Conservation (phyloP, 1,140 invertebrate species). For the Meteorus sp. region DNA sequence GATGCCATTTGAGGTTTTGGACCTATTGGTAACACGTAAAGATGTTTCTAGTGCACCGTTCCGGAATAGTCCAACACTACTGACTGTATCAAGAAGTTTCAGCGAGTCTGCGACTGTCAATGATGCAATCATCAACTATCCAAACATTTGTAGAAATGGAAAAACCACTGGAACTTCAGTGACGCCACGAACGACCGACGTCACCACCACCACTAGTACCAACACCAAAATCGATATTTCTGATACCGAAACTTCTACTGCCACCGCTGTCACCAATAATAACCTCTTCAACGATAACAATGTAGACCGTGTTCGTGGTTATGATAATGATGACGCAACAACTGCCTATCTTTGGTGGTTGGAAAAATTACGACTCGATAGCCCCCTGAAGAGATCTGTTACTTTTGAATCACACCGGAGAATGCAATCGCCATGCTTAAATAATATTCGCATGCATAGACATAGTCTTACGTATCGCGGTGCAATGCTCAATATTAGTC, state of each 20-base stretch:
- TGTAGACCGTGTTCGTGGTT: no score
- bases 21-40: conserved; percentile 70
- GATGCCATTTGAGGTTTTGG: conserved; percentile 73
- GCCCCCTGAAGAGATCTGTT: conserved; percentile 49
- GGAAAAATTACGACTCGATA: conserved; percentile 52
- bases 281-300: no score
- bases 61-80: conserved; percentile 73
- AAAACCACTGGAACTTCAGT: conserved; percentile 11
- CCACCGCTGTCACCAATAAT: no score
- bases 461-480: conserved; percentile 81
- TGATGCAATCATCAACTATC: conserved; percentile 37
- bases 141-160: conserved; percentile 27
- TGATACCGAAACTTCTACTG: no score
- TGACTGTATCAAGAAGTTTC: conserved; percentile 71
- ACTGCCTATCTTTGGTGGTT: conserved; percentile 64
- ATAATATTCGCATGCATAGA: conserved; percentile 70
- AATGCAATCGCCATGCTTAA: conserved; percentile 67
- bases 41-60: conserved; percentile 72
- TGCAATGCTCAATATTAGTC: conserved; percentile 82
- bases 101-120: conserved; percentile 65
- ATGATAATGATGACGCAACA: conserved; percentile 41
- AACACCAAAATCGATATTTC: no score
- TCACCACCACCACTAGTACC: no score
- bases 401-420: conserved; percentile 54
- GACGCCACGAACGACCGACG: not conserved